Percentiles rank a stretch among this genome's conserved stretches.
Evolutionary conservation across 2,797 vertebrate genomes (phyloP).

Genomic region (Myotis findleyi): DNA sequence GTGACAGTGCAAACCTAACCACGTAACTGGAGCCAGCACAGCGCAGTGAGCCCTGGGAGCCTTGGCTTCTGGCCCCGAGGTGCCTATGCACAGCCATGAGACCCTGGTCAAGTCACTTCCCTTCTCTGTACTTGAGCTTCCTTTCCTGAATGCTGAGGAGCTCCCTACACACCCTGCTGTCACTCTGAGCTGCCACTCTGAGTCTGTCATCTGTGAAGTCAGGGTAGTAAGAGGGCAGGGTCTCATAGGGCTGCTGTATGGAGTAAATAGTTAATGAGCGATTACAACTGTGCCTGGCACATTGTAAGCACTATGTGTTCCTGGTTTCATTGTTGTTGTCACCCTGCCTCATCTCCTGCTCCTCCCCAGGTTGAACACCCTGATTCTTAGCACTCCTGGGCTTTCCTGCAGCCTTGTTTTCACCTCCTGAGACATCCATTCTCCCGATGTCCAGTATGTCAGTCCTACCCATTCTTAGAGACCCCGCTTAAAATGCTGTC

Average conservation of each 20-base stretch:
- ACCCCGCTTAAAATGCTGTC: neutral
- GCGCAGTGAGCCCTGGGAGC: neutral
- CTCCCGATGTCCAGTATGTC: neutral
- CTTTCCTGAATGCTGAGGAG: neutral
- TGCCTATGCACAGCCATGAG: neutral
- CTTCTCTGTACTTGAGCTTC: neutral
- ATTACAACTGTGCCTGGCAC: neutral
- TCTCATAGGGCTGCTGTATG: neutral
- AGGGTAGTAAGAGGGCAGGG: neutral
- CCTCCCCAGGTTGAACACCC: neutral
- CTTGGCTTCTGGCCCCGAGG: neutral
- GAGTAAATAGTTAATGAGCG: neutral
- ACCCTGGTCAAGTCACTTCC: neutral
- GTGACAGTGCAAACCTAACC: neutral
- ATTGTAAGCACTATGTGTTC: neutral
- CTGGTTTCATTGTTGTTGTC: neutral
- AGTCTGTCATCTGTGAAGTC: neutral
- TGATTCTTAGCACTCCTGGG: neutral
- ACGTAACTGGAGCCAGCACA: accelerated
- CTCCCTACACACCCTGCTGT: accelerated
- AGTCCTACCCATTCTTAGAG: neutral
- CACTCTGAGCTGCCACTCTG: neutral
- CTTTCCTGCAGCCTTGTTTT: neutral
- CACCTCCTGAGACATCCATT: neutral
- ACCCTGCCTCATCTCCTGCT: neutral